Evolutionary conservation across 2,888 invertebrate genomes (phyloP).

Genomic region (Cataglyphis livida): DNA sequence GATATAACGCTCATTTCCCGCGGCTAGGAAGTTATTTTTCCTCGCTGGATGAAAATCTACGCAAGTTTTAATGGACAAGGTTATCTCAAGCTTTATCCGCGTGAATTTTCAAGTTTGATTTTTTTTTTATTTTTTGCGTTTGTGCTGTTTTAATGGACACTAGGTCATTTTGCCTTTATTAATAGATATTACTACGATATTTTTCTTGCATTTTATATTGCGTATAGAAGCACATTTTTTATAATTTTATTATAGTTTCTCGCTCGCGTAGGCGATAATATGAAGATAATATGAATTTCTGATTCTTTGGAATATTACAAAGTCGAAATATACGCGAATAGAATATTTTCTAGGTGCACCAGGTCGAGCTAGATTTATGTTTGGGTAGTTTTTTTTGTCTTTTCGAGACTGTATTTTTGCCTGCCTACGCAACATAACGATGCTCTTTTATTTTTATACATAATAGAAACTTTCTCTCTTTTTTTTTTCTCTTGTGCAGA

Average conservation of each 20-base stretch:
- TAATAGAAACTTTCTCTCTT: conserved; percentile 66
- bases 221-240: background rate
- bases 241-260: conserved; percentile 45
- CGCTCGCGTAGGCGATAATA: conserved; percentile 60
- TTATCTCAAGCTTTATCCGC: conserved; percentile 16
- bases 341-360: conserved; percentile 73
- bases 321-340: conserved; percentile 69
- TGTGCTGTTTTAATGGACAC: background rate
- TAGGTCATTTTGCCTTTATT: background rate
- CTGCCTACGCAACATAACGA: conserved; percentile 43
- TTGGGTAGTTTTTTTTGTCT: background rate
- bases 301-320: conserved; percentile 63
- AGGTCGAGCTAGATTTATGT: conserved; percentile 54
- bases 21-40: conserved; percentile 26
- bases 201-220: background rate
- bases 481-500: conserved; percentile 42
- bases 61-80: conserved; percentile 29
- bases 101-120: conserved; percentile 35
- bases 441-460: conserved; percentile 42
- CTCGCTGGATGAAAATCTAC: conserved; percentile 19
- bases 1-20: conserved; percentile 7
- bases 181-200: conserved; percentile 7
- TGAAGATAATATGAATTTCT: conserved; percentile 64
- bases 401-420: conserved; percentile 51
- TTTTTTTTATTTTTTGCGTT: background rate